Conservation (phyloP, 2,888 invertebrate genomes). For the Tachina fera region DNA sequence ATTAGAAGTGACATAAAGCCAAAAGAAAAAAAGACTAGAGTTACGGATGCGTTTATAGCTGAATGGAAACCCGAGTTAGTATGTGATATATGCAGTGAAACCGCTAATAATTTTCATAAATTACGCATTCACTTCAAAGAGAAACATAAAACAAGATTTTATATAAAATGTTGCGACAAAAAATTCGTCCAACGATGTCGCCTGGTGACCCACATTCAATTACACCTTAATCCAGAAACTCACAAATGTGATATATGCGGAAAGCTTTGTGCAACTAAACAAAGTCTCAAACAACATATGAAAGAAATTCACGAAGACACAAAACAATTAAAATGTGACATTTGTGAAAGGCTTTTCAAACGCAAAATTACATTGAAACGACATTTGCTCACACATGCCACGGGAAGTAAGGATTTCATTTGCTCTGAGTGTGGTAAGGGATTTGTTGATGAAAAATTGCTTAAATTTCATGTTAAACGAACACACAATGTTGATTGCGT, state of each 20-base stretch:
- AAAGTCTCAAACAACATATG: slow-evolving; percentile 71
- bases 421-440: slow-evolving; percentile 59
- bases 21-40: too few species aligned
- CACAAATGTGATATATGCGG: slow-evolving; percentile 74
- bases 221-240: slow-evolving; percentile 74
- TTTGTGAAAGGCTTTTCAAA: slow-evolving; percentile 72
- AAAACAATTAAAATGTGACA: slow-evolving; percentile 67
- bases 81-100: too few species aligned
- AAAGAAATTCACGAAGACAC: slow-evolving; percentile 69
- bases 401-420: too few species aligned
- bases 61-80: too few species aligned
- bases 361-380: slow-evolving; percentile 67
- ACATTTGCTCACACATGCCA: slow-evolving; percentile 53
- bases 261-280: slow-evolving; percentile 70
- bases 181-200: too few species aligned
- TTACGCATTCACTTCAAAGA: too few species aligned
- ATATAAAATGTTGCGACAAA: too few species aligned
- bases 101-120: too few species aligned
- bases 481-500: slow-evolving; percentile 70
- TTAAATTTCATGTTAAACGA: slow-evolving; percentile 70
- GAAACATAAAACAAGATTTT: too few species aligned
- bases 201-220: slow-evolving; percentile 71
- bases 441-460: slow-evolving; percentile 57
- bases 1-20: too few species aligned
- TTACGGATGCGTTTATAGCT: too few species aligned